Percentiles rank a stretch among this genome's conserved stretches.
Conservation (phyloP, 2,888 invertebrate genomes). For the Aporophyla lueneburgensis region DNA sequence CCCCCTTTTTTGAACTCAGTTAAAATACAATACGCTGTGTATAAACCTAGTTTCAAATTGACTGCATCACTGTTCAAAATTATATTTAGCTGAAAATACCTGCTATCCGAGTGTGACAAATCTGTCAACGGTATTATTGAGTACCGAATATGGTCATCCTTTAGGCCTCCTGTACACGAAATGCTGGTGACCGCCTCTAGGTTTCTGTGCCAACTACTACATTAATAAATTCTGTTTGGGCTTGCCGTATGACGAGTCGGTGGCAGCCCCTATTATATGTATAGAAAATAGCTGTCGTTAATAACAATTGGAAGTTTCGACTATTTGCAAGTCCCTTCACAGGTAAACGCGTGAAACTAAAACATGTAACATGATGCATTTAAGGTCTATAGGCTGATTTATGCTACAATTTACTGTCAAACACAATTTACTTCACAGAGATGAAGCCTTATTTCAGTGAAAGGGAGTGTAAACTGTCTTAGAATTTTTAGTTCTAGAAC, state of each 20-base stretch:
- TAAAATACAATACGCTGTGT: too few relatives aligned
- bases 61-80: not conserved
- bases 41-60: too few relatives aligned
- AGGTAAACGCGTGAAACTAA: conserved; percentile 8
- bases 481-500: too few relatives aligned
- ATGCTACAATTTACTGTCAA: too few relatives aligned
- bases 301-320: not conserved
- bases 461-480: too few relatives aligned
- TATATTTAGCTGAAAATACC: not conserved
- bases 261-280: not conserved
- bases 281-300: not conserved
- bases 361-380: not conserved
- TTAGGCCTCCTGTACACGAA: not conserved
- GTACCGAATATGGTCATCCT: not conserved
- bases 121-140: conserved; percentile 4
- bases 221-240: not conserved
- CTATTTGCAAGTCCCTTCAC: too few relatives aligned
- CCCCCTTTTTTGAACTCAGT: too few relatives aligned
- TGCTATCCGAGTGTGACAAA: not conserved
- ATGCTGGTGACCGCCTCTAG: not conserved
- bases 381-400: not conserved
- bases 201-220: not conserved
- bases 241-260: not conserved
- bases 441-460: too few relatives aligned
- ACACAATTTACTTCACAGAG: too few relatives aligned